A percentile compares a stretch with the other conserved stretches of the same genome.
Conservation (phyloP, 37 sponge, comb jelly and placozoan species). For the Geodia barretti region DNA sequence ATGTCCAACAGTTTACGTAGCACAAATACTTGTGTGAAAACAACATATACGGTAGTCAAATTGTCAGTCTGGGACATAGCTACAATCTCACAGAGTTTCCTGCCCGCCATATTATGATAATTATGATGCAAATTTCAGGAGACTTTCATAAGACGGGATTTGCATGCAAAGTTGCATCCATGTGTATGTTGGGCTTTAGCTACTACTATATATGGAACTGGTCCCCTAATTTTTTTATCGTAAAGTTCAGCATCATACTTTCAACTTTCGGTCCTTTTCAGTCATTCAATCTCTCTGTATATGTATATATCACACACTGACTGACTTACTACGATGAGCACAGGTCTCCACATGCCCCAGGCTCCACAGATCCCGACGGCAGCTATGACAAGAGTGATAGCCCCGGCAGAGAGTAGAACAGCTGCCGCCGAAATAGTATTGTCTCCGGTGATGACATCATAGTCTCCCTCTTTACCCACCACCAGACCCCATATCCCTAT, state of each 20-base stretch:
- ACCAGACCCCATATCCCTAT: constrained; percentile 23
- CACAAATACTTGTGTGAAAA: background rate
- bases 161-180: too few relatives aligned
- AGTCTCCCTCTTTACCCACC: constrained; percentile 15
- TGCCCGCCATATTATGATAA: too few relatives aligned
- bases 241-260: too few relatives aligned
- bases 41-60: background rate
- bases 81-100: background rate
- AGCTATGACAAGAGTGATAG: constrained; percentile 31
- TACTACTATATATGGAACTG: too few relatives aligned
- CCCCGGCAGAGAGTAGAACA: constrained; percentile 30
- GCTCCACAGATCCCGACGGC: constrained; percentile 37
- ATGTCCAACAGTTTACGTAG: background rate
- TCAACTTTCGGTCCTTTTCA: too few relatives aligned
- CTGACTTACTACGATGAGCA: constrained; percentile 27
- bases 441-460: constrained; percentile 35
- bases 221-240: too few relatives aligned
- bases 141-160: background rate
- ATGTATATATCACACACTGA: background rate
- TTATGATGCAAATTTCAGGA: too few relatives aligned
- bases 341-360: constrained; percentile 8
- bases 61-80: background rate
- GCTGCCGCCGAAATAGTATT: constrained; percentile 25
- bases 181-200: too few relatives aligned
- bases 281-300: too few relatives aligned